Evolutionary conservation across 2,113 vertebrate genomes (phyloP), one percentile per base, ranked within the genome.

Genomic region (Aegypius monachus): DNA sequence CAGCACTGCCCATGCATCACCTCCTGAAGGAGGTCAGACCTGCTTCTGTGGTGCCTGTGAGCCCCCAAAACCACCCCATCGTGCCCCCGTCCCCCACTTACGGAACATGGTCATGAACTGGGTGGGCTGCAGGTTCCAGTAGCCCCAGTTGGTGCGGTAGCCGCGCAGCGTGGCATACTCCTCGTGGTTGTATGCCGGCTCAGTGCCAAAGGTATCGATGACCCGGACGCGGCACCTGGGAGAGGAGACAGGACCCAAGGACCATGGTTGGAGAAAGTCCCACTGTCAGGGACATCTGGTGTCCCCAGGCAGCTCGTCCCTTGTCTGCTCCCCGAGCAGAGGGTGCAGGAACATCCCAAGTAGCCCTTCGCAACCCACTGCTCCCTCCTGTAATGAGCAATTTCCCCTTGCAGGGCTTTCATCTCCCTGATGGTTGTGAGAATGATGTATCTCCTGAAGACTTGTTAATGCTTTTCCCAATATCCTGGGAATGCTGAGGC

Each of bases 71-170:
- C 12, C 1, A 0, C 40, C 66, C 23, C 2, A 1, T 6, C 2
- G 0, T 9, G 47, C 6, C 65, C 29, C 17, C 0, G 0, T 4
- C 21, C 31, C 50, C 26, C 92, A 99, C 99, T 97, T 97, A 99
- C 99, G 99, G 97, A 99, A 99, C 99, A 99, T 99, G 94, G 99
- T 99, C 99, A 99, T 99, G 98, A 99, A 99, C 98, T 99, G 99
- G 84, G 98, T 98, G 92, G 99, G 98, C 89, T 99, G 99, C 42
- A 99, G 99, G 98, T 99, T 99, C 99, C 99, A 99, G 98, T 99
- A 99, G 88, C 99, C 99, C 99, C 99, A 99, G 99, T 99, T 99
- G 95, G 99, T 99, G 81, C 99, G 98, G 98, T 98, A 99, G 85
- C 99, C 99, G 0, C 99, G 99, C 92, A 99, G 97, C 0, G 99